These are phyloP conservation scores for Apoda limacodes DNA, from an alignment of 2,888 invertebrate genomes.

Conservation along the genomic window DNA sequence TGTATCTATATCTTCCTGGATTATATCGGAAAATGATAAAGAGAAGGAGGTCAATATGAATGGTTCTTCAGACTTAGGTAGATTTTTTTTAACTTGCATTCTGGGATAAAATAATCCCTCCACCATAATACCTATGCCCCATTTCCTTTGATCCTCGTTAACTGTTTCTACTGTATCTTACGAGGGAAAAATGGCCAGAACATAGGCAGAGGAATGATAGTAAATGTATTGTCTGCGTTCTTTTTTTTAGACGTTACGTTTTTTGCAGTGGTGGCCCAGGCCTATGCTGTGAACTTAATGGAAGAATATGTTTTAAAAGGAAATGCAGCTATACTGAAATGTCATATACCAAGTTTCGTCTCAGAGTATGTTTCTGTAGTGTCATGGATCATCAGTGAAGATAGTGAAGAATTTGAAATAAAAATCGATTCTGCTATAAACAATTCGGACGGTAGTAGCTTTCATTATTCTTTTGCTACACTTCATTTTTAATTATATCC, in stretches of 20 bases:
- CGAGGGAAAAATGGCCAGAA: too few relatives aligned
- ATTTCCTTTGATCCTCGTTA: too few relatives aligned
- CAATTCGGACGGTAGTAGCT: slow-evolving; percentile 46
- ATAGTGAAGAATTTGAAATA: slow-evolving; percentile 58
- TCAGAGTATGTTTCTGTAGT: slow-evolving; percentile 89
- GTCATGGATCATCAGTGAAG: slow-evolving; percentile 88
- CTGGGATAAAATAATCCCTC: not conserved
- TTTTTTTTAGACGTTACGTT: slow-evolving; percentile 15
- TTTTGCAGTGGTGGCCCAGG: slow-evolving; percentile 90
- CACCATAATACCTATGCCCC: slow-evolving; percentile 10
- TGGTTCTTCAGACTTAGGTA: slow-evolving; percentile 47
- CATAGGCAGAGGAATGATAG: too few relatives aligned
- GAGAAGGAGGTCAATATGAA: slow-evolving; percentile 53
- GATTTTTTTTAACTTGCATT: slow-evolving; percentile 7
- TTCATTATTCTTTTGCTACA: slow-evolving; percentile 11
- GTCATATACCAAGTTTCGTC: slow-evolving; percentile 94
- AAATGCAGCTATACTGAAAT: slow-evolving; percentile 92
- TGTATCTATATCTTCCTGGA: slow-evolving; percentile 87
- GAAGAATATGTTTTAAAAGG: slow-evolving; percentile 92
- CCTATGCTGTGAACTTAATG: slow-evolving; percentile 91
- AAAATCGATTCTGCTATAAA: slow-evolving; percentile 46
- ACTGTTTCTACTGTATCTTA: too few relatives aligned
- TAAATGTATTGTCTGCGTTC: slow-evolving; percentile 4
- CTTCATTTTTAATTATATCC: slow-evolving; percentile 15
- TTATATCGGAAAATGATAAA: slow-evolving; percentile 77